Percentiles rank a stretch among this genome's conserved stretches.
Conservation (phyloP, 2,797 vertebrate genomes). For the Chiroxiphia lanceolata region DNA sequence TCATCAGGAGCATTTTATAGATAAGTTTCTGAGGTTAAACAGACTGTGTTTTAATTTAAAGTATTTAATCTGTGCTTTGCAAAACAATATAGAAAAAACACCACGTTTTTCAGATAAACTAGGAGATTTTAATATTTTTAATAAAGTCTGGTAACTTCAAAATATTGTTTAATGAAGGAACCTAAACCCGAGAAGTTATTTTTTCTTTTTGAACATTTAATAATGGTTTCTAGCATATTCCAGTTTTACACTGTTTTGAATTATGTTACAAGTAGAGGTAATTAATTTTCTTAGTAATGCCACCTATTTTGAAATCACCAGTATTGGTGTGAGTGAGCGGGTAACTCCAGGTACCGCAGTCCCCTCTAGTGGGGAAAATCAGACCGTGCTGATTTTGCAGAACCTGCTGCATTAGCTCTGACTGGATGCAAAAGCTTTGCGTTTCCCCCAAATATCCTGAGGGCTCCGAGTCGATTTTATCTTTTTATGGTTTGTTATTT, state of each 20-base stretch:
- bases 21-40: not conserved
- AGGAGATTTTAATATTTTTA: not conserved
- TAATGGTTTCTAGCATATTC: not conserved
- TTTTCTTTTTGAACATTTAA: not conserved
- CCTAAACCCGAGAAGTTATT: not conserved
- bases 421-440: not conserved
- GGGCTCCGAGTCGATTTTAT: not conserved
- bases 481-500: not conserved
- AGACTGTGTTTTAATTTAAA: not conserved
- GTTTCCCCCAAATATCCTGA: not conserved
- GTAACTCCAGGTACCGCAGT: not conserved
- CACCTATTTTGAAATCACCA: not conserved
- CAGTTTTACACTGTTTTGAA: not conserved
- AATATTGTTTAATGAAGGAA: not conserved
- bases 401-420: not conserved
- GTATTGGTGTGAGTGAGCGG: not conserved
- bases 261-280: not conserved
- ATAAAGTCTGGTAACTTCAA: not conserved
- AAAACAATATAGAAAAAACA: not conserved
- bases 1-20: not conserved
- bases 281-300: not conserved
- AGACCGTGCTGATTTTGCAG: not conserved
- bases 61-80: not conserved
- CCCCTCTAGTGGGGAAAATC: slow-evolving; percentile 47
- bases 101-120: not conserved